Evolutionary conservation across 2,113 vertebrate species (phyloP), one percentile per base, ranked within the genome.

Genomic region (Aphelocoma coerulescens): DNA sequence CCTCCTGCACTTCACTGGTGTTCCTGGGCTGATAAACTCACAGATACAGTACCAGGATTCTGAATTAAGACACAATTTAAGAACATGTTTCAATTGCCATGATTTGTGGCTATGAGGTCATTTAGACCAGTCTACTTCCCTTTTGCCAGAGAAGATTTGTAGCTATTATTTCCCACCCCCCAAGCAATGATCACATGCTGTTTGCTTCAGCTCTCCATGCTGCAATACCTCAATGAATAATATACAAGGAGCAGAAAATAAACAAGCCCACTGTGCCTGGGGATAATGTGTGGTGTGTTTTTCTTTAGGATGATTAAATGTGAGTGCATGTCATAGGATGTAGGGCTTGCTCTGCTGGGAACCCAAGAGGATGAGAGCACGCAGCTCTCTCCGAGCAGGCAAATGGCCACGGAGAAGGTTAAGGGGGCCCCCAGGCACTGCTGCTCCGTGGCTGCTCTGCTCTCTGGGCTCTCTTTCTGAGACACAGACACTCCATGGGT

Each of bases 51-150:
- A 13, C 44, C 65, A 46, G 43, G 21, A 26, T 26, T 15, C 72
- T 93, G 85, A 88, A 96, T 92, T 55, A 94, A 92, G 92, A 85
- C 78, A 95, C 72, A 51, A 57, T 91, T 96, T 75, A 78, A 94
- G 86, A 69, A 80, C 74, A 74, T 3, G 1, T 91, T 91, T 79
- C 93, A 89, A 54, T 39, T 62, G 88, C 77, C 66, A 22, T 78
- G 88, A 96, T 97, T 87, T 93, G 96, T 96, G 86, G 86, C 54
- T 75, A 85, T 94, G 93, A 96, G 92, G 95, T 94, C 93, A 96
- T 75, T 94, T 9, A 87, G 77, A 82, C 54, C 92, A 85, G 33
- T 13, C 80, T 87, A 33, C 79, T 66, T 69, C 74, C 86, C 61
- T 79, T 63, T 49, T 82, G 52, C 93, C 80, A 94, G 58, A 46